These are phyloP conservation scores for Steinernema scapterisci DNA, from an alignment of 2,888 invertebrate genomes.

Conservation along the genomic window DNA sequence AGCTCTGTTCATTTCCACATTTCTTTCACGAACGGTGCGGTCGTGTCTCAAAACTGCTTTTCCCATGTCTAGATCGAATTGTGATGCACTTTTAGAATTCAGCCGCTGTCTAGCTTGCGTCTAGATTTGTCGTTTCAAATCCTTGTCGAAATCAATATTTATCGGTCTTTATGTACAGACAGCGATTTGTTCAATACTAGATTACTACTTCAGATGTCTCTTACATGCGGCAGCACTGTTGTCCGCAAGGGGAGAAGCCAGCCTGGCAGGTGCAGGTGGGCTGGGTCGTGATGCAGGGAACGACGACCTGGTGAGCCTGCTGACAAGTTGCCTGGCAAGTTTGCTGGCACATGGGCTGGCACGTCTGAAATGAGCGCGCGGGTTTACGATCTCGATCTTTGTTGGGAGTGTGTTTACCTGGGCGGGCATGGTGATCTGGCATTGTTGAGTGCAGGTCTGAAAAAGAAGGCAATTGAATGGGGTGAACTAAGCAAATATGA, in stretches of 20 bases:
- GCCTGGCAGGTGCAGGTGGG: conserved; percentile 20
- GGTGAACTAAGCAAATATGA: no score
- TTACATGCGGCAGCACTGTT: conserved; percentile 26
- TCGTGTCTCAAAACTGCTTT: no score
- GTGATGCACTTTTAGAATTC: no score
- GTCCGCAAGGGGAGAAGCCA: conserved; percentile 21
- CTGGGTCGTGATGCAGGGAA: background rate
- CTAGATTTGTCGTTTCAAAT: no score
- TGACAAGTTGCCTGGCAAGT: conserved; percentile 23
- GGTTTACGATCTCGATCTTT: background rate
- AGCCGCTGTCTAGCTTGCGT: no score
- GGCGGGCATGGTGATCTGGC: conserved; percentile 11
- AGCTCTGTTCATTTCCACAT: no score
- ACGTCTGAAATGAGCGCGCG: conserved; percentile 9
- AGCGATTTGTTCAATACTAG: background rate
- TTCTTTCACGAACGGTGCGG: no score
- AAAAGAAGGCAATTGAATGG: no score
- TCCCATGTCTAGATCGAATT: no score
- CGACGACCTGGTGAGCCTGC: conserved; percentile 20
- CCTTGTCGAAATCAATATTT: background rate
- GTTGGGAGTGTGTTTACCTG: background rate
- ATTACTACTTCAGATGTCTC: conserved; percentile 2
- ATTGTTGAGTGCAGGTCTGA: conserved; percentile 12
- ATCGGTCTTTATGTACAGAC: conserved; percentile 29
- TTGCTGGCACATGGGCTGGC: conserved; percentile 28